phyloP scores from a whole-genome alignment of 64 coral and sea anemone genomes.

The Platygyra sinensis region DNA sequence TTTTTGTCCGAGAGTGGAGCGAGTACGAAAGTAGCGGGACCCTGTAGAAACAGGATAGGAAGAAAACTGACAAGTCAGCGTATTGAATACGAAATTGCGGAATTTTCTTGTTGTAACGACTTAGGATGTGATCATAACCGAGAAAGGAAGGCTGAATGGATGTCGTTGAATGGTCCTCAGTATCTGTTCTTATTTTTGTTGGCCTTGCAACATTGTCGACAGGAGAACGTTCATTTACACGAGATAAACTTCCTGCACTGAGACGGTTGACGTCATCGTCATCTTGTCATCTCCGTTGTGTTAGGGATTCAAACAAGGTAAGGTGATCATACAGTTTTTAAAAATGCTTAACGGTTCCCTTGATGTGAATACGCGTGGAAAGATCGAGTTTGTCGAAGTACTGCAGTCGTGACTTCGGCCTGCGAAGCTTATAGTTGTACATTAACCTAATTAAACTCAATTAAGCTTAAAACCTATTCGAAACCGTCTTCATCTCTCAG shows the following conservation, averaged over 20 bases:
- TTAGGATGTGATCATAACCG: neutral
- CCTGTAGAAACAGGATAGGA: too few species aligned
- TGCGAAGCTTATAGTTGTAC: neutral
- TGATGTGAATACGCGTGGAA: too few species aligned
- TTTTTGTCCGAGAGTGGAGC: too few species aligned
- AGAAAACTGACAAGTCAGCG: too few species aligned
- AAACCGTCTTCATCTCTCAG: neutral
- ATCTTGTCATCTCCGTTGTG: neutral
- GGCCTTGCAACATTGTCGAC: neutral
- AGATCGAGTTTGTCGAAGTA: neutral
- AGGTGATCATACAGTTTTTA: neutral
- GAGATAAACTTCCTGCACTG: neutral
- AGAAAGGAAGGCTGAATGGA: slow-evolving; percentile 3
- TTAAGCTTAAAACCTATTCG: neutral
- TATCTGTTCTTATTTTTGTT: neutral
- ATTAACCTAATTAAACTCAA: neutral
- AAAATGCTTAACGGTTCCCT: neutral
- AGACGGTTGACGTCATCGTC: neutral
- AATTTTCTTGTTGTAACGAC: too few species aligned
- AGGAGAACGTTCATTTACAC: neutral
- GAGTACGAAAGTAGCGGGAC: too few species aligned
- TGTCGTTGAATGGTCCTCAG: neutral
- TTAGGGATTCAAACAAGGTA: neutral
- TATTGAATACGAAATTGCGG: too few species aligned
- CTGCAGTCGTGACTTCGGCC: neutral